Conservation (phyloP, 2,888 invertebrate genomes). For the Fragum whitleyi region DNA sequence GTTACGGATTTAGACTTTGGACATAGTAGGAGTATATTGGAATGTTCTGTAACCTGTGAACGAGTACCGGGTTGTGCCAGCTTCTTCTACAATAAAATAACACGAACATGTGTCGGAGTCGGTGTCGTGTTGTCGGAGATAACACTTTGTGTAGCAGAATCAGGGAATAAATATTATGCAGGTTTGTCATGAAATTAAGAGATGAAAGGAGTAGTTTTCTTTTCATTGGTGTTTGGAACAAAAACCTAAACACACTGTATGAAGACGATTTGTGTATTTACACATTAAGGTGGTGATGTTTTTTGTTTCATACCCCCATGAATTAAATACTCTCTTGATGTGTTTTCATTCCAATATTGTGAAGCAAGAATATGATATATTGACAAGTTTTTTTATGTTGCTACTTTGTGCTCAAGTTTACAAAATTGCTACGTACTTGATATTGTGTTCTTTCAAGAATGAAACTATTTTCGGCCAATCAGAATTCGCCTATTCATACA, state of each 20-base stretch:
- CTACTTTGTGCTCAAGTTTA: too few relatives aligned
- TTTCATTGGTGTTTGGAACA: neutral
- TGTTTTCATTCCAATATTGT: too few relatives aligned
- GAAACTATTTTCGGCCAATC: too few relatives aligned
- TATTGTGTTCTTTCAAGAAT: too few relatives aligned
- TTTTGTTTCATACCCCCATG: too few relatives aligned
- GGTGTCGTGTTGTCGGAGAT: neutral
- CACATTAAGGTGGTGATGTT: neutral
- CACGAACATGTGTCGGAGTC: neutral
- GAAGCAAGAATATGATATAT: too few relatives aligned
- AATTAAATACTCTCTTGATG: too few relatives aligned
- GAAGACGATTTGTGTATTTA: neutral
- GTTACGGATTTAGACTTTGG: conserved; percentile 6
- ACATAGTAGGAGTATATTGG: neutral
- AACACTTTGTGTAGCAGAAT: neutral
- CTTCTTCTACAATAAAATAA: conserved; percentile 7
- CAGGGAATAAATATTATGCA: conserved; percentile 8
- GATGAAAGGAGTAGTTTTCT: neutral
- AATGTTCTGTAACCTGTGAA: conserved; percentile 4
- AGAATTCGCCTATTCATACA: too few relatives aligned
- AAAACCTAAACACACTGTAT: neutral
- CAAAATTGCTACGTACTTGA: too few relatives aligned
- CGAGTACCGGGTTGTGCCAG: neutral
- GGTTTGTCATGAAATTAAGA: neutral
- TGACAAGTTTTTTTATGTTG: too few relatives aligned